phyloP scores from a whole-genome alignment of 2,888 invertebrate species.

The Mechanitis messenoides region DNA sequence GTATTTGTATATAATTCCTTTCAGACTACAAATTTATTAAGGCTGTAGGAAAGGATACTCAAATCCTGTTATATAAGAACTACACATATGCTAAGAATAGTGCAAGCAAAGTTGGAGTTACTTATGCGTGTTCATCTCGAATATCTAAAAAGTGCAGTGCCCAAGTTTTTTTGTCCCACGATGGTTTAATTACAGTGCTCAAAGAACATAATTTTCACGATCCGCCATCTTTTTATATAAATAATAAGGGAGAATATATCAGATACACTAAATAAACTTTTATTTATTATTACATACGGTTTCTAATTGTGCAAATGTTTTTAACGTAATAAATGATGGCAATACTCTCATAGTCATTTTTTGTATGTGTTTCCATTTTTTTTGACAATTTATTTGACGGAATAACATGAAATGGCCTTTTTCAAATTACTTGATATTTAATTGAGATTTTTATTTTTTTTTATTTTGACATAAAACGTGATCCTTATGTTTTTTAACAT shows the following conservation, averaged over 20 bases:
- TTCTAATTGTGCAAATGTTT: neutral
- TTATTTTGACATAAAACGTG: no score
- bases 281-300: neutral
- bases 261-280: slow-evolving; percentile 32
- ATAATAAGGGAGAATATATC: slow-evolving; percentile 45
- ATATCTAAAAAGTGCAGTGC: slow-evolving; percentile 54
- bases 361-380: no score
- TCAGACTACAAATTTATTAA: slow-evolving; percentile 54
- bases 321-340: no score
- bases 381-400: no score
- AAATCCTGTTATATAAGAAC: slow-evolving; percentile 50
- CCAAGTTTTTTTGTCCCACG: slow-evolving; percentile 42
- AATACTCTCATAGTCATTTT: no score
- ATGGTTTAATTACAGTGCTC: slow-evolving; percentile 41
- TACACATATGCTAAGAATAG: slow-evolving; percentile 53
- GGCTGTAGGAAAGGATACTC: slow-evolving; percentile 48
- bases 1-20: neutral
- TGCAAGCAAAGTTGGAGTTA: slow-evolving; percentile 40
- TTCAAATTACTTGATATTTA: no score
- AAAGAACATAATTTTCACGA: slow-evolving; percentile 47
- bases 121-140: slow-evolving; percentile 57
- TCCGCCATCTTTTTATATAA: slow-evolving; percentile 54
- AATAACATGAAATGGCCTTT: no score
- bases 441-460: no score
- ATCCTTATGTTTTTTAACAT: no score